A percentile compares a stretch with the other conserved stretches of the same genome.
Evolutionary conservation across 2,888 invertebrate species (phyloP).

Genomic region (Drosophila sordidapex): DNA sequence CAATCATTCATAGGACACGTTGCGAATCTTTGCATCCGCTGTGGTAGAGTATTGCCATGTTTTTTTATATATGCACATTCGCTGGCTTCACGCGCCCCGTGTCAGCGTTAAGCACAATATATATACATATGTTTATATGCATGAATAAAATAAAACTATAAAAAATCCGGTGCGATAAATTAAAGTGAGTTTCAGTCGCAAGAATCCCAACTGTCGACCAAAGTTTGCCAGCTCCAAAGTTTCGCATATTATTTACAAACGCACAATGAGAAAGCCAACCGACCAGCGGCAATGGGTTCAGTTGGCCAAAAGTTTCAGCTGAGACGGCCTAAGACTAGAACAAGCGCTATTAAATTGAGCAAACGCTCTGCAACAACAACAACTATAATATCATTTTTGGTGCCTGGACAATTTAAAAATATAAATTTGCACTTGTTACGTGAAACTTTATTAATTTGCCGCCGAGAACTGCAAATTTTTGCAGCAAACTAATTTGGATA

Average conservation of each 20-base stretch:
- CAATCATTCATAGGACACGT: conserved; percentile 59
- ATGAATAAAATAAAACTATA: conserved; percentile 28
- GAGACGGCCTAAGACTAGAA: conserved; percentile 48
- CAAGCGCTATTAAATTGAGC: conserved; percentile 61
- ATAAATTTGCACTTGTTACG: conserved; percentile 58
- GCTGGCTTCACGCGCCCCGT: conserved; percentile 12
- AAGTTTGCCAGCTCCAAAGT: conserved; percentile 45
- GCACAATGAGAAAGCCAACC: conserved; percentile 28
- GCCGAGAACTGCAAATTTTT: conserved; percentile 55
- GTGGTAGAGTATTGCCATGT: conserved; percentile 48
- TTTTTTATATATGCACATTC: conserved; percentile 33
- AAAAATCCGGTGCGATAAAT: conserved; percentile 52
- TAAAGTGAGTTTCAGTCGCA: conserved; percentile 38
- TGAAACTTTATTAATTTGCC: conserved; percentile 76
- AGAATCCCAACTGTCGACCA: conserved; percentile 28
- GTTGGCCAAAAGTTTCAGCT: conserved; percentile 47
- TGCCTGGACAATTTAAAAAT: conserved; percentile 6
- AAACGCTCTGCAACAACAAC: conserved; percentile 18
- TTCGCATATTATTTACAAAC: conserved; percentile 67
- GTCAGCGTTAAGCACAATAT: conserved; percentile 30
- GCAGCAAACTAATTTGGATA: conserved; percentile 75
- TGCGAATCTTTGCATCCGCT: conserved; percentile 49
- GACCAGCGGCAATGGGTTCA: conserved; percentile 38
- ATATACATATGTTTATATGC: conserved; percentile 16
- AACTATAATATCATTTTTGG: background rate